Percentiles rank a stretch among this genome's conserved stretches.
Conservation (phyloP, 1,140 invertebrate genomes). For the Zaprionus ornatus region DNA sequence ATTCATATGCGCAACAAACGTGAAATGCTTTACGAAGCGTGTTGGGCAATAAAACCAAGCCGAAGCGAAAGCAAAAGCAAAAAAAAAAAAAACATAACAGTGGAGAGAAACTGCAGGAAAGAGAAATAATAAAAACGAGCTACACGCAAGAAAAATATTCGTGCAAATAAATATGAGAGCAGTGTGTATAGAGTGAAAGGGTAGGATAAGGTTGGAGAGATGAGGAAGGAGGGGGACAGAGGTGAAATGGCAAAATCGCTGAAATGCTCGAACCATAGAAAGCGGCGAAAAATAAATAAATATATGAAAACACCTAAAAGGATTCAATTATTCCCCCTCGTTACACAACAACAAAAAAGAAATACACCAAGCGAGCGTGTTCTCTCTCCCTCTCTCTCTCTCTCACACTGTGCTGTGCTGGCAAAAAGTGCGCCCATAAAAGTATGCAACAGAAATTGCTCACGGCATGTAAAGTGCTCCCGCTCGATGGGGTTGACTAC, state of each 20-base stretch:
- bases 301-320: slow-evolving; percentile 80
- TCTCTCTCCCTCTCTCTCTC: neutral
- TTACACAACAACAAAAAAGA: slow-evolving; percentile 64
- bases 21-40: slow-evolving; percentile 80
- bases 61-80: slow-evolving; percentile 12
- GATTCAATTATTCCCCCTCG: slow-evolving; percentile 82
- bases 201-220: neutral
- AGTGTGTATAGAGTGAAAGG: neutral
- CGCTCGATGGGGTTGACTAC: neutral
- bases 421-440: slow-evolving; percentile 72
- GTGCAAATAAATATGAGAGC: slow-evolving; percentile 44
- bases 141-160: slow-evolving; percentile 50
- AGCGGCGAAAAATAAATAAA: slow-evolving; percentile 50
- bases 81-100: slow-evolving; percentile 5
- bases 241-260: slow-evolving; percentile 39
- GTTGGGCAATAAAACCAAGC: slow-evolving; percentile 80
- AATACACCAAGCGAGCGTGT: neutral
- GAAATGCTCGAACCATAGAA: slow-evolving; percentile 49
- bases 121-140: slow-evolving; percentile 37
- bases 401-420: neutral
- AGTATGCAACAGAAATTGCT: slow-evolving; percentile 80
- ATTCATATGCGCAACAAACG: slow-evolving; percentile 82
- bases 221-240: neutral
- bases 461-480: slow-evolving; percentile 76
- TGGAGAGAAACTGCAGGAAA: neutral